Evolutionary conservation across 1,140 invertebrate species (phyloP), one percentile per base, ranked within the genome.

Genomic region (Bombus huntii): DNA sequence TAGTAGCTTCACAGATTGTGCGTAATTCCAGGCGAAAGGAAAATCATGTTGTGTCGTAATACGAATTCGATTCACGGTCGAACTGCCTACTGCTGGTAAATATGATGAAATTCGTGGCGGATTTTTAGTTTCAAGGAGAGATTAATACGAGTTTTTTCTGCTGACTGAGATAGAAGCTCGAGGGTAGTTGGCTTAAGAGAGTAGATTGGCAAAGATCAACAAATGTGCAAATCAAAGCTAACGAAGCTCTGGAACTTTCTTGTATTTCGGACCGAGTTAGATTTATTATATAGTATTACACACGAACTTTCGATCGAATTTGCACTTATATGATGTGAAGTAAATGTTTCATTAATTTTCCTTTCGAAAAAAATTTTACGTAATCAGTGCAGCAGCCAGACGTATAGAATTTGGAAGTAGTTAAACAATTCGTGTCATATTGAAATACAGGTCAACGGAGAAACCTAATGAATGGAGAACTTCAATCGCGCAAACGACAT

Each of bases 51-150:
- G 31, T 82, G 81, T 74, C 44, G 71, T 70, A 82, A 82, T 25
- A 53, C 22, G 39, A 34, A 53, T 73, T 74, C 39, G 57, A 82
- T 82, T 81, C 79, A 81, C 68, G 47, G 79, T 81, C 79, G 79
- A 72, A 59, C 66, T 57, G 66, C 37, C 37, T n/a, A n/a, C 70
- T 28, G 79, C 34, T 22, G 10, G 79, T 28, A 81, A 42, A 71
- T 59, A 66, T 71, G 47, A 53, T 66, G 79, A 59, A 81, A 80
- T 80, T 80, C 66, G 44, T 22, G 2, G 13, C 0, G 28, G 66
- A 81, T 81, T 72, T 72, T 72, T 81, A 71, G 12, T 42, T 25
- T 39, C 70, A 25, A 71, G 25, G 8, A 25, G 68, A 80, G 13
- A 15, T 44, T 79, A 5, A 47, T 47, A 47, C 44, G 44, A 18